These are phyloP conservation scores for Chelon labrosus DNA, from an alignment of 2,797 vertebrate species.

Conservation along the genomic window DNA sequence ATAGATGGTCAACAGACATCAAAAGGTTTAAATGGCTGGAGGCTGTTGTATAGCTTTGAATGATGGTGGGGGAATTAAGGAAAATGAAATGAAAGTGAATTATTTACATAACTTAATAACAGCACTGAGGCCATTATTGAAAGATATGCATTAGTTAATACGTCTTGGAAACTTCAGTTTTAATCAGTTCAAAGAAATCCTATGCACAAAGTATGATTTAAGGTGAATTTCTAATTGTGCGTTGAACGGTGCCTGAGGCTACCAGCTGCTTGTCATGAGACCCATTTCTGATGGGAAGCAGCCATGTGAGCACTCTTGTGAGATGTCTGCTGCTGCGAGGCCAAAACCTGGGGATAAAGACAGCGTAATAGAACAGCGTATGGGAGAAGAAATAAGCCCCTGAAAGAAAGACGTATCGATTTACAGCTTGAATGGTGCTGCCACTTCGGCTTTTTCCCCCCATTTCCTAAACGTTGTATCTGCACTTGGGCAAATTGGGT, in stretches of 20 bases:
- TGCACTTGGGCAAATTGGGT: conserved; percentile 18
- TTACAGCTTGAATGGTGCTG: conserved; percentile 1
- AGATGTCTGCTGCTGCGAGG: conserved; percentile 56
- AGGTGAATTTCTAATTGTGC: not conserved
- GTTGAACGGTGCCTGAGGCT: conserved; percentile 33
- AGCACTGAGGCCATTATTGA: not conserved
- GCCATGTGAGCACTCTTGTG: conserved; percentile 77
- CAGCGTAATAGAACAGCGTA: not conserved
- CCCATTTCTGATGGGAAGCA: conserved; percentile 54
- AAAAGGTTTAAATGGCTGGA: not conserved
- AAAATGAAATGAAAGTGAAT: not conserved
- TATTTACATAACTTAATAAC: conserved; percentile 11
- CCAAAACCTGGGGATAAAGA: conserved; percentile 18
- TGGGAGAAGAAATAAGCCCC: not conserved
- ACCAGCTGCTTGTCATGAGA: conserved; percentile 81
- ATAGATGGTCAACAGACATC: not conserved
- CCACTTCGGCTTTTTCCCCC: conserved; percentile 10
- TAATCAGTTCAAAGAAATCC: not conserved
- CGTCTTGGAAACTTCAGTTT: not conserved
- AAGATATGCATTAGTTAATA: not conserved
- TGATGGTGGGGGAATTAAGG: not conserved
- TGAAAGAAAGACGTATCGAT: conserved; percentile 4
- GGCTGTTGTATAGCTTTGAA: not conserved
- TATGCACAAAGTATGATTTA: not conserved
- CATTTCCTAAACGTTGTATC: not conserved